Evolutionary conservation across 2,113 vertebrate genomes (phyloP), one percentile per base, ranked within the genome.

Genomic region (Macquaria ambigua): DNA sequence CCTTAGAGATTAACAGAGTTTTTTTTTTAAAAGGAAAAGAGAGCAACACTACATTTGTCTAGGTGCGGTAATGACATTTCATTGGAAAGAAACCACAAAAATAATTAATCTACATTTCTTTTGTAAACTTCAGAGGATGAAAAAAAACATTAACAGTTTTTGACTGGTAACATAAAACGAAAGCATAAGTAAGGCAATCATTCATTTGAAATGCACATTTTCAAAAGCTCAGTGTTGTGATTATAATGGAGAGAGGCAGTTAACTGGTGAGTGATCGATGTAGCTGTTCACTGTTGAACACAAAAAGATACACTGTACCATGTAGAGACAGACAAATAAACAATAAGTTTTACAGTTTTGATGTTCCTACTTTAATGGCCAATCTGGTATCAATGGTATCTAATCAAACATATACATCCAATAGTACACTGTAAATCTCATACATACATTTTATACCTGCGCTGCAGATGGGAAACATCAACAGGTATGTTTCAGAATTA

Each of bases 171-270:
- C 18, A 73, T 31, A 52, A 55, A 81, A 62, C 66, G 46, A 82
- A 82, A 71, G 9, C 15, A 82, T 62, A 77, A 80, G 52, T 74
- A 86, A 76, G 37, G 77, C 61, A 68, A 41, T 7, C 9, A n/a
- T 75, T 75, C 56, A 67, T 28, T 80, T 69, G 28, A 87, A 75
- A 73, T 61, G 75, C 53, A 67, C 53, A 14, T 68, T 34, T 6
- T 77, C 18, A 48, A 72, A 69, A 68, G 67, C 15, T 25, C 23
- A 75, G 43, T 73, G 48, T 59, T 6, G 31, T 58, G 18, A 78
- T 21, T 50, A n/a, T 15, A 23, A 55, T 16, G 21, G 25, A 46
- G 25, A 20, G 20, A 59, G 20, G 52, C 66, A 39, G 70, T 69
- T 68, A 25, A 53, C 31, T 63, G 48, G 37, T 66, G 11, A 41